phyloP scores from a whole-genome alignment of 2,797 vertebrate species.

The Microcaecilia unicolor region DNA sequence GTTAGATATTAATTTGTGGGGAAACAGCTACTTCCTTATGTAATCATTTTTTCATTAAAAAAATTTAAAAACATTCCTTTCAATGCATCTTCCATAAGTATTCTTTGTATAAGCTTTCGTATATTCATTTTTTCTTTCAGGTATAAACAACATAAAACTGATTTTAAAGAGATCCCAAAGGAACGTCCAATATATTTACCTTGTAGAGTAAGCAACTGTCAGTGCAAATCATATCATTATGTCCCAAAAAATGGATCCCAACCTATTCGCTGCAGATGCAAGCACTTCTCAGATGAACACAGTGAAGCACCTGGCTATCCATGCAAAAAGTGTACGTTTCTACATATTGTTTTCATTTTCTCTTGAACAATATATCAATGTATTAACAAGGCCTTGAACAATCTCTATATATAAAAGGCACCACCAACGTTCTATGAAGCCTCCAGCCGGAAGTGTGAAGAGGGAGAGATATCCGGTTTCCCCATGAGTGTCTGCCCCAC shows the following conservation, averaged over 20 bases:
- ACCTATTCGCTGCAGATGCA: slow-evolving; percentile 76
- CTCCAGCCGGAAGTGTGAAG: too few relatives aligned
- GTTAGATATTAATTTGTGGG: too few relatives aligned
- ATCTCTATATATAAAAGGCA: too few relatives aligned
- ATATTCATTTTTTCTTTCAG: slow-evolving; percentile 42
- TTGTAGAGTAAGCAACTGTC: slow-evolving; percentile 59
- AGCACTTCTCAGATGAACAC: slow-evolving; percentile 75
- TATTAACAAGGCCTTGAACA: too few relatives aligned
- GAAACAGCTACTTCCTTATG: fast-evolving
- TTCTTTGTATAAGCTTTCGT: too few relatives aligned
- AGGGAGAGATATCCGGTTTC: too few relatives aligned
- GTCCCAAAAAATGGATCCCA: slow-evolving; percentile 60
- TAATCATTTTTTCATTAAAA: background rate
- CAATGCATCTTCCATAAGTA: too few relatives aligned
- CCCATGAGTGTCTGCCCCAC: too few relatives aligned
- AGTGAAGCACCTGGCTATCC: slow-evolving; percentile 41
- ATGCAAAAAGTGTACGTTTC: slow-evolving; percentile 65
- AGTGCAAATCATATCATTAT: slow-evolving; percentile 60
- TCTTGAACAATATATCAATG: too few relatives aligned
- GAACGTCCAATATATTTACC: slow-evolving; percentile 64
- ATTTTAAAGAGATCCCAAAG: slow-evolving; percentile 64
- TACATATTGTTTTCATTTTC: background rate
- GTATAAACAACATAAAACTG: slow-evolving; percentile 84
- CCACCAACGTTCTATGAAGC: too few relatives aligned
- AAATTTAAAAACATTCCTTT: background rate